Evolutionary conservation across 2,888 invertebrate species (phyloP), one percentile per base, ranked within the genome.

Genomic region (Drosophila paracracens): DNA sequence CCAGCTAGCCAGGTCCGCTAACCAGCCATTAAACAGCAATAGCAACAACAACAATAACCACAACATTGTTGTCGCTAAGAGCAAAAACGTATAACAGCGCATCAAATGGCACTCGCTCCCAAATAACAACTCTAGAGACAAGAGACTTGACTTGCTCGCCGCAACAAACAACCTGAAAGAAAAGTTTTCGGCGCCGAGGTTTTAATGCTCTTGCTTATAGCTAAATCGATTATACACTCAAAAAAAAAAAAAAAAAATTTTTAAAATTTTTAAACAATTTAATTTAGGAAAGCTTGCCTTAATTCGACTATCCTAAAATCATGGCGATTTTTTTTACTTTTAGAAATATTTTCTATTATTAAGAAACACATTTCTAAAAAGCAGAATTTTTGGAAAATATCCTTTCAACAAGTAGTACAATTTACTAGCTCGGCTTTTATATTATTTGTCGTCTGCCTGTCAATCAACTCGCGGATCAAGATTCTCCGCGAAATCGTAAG

Each of bases 81-180:
- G 74, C 69, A 62, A 52, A 68, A 46, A 50, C 50, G 35, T 35
- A 67, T 57, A 62, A 53, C 64, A 81, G 87, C 87, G 87, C 82
- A 83, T 71, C 86, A 85, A 88, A 86, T 83, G 83, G 88, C 77
- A 83, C 88, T 85, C 88, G 88, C 83, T 75, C 73, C 76, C 79
- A 36, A 56, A 56, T 18, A 74, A 53, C 78, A 77, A 65, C 76
- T 62, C 46, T 56, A 18, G 36, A 53, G 65, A 5, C 66, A 51
- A 73, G 56, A 74, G 70, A 77, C 46, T 46, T 25, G 46, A 25
- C 76, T 74, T 68, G 73, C 62, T 74, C 62, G 36, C 58, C 51
- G 16, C 67, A 46, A 36, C 57, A 52, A 46, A 25, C 16, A 46
- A 16, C 25, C 25, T 46, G 25, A 46, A 16, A 25, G 25, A 25